These are phyloP conservation scores for Bucorvus abyssinicus DNA, from an alignment of 2,797 vertebrate genomes.

Conservation along the genomic window DNA sequence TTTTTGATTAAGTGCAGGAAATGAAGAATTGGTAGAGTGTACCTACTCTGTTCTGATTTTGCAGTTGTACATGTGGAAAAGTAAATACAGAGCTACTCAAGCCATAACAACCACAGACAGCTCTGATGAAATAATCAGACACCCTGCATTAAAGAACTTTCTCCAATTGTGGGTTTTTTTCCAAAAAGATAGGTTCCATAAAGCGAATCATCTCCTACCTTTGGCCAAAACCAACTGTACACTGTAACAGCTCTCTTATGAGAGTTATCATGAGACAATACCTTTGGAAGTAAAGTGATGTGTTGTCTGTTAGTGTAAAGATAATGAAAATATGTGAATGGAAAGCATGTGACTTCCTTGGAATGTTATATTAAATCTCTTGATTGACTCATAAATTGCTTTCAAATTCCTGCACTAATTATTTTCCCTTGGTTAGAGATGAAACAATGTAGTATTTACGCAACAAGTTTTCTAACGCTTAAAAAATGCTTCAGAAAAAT, in stretches of 20 bases:
- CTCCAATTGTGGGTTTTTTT: neutral
- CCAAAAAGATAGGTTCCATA: neutral
- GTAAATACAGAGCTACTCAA: neutral
- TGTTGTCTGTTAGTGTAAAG: neutral
- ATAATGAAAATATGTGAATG: slow-evolving; percentile 41
- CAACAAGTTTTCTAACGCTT: neutral
- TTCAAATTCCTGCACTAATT: neutral
- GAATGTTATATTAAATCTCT: neutral
- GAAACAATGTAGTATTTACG: neutral
- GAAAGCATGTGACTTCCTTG: slow-evolving; percentile 13
- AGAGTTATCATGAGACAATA: neutral
- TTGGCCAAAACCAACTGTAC: neutral
- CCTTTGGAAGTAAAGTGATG: neutral
- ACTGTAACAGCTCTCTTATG: neutral
- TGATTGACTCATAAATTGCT: neutral
- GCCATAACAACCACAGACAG: neutral
- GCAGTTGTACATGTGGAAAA: neutral
- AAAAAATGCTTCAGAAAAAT: neutral
- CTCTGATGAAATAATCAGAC: neutral
- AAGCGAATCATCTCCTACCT: neutral
- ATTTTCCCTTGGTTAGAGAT: neutral
- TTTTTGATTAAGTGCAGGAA: neutral
- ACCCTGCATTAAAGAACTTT: neutral
- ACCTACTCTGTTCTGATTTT: neutral
- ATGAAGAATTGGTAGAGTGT: neutral